Percentiles rank a stretch among this genome's conserved stretches.
phyloP scores from a whole-genome alignment of 2,888 invertebrate genomes.

The Chorisops tibialis region DNA sequence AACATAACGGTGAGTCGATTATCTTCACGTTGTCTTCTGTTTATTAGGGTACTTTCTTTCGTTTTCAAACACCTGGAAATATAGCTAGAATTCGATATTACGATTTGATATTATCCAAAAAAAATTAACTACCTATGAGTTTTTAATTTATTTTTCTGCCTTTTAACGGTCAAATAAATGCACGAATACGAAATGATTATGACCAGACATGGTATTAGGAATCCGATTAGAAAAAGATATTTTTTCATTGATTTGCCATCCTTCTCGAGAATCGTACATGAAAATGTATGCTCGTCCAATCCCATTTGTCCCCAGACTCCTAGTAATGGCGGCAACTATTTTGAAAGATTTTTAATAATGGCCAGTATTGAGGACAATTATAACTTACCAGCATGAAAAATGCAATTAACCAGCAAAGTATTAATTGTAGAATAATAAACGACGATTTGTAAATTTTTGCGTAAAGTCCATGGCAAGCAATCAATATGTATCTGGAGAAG shows the following conservation, averaged over 20 bases:
- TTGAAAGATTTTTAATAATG: conserved; percentile 38
- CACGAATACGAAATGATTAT: conserved; percentile 83
- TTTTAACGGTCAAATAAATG: conserved; percentile 76
- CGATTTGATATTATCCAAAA: neutral
- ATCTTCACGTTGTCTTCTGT: conserved; percentile 62
- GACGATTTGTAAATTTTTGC: conserved; percentile 70
- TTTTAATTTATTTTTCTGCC: conserved; percentile 69
- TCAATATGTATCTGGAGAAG: conserved; percentile 74
- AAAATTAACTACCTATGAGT: conserved; percentile 58
- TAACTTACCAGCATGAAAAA: conserved; percentile 65
- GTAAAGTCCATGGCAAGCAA: conserved; percentile 78
- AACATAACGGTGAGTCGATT: conserved; percentile 78
- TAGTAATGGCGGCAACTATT: conserved; percentile 75
- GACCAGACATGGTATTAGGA: conserved; percentile 77
- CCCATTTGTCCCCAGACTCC: conserved; percentile 85
- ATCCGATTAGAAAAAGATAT: conserved; percentile 76
- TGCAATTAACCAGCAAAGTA: conserved; percentile 75
- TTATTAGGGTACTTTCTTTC: conserved; percentile 38
- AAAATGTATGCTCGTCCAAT: conserved; percentile 74
- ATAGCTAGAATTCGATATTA: no score
- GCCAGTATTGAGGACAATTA: neutral
- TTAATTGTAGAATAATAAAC: conserved; percentile 73
- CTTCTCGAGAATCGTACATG: conserved; percentile 81
- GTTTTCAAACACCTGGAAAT: conserved; percentile 27
- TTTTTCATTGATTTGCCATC: conserved; percentile 79